Evolutionary conservation across 2,113 vertebrate genomes (phyloP), one percentile per base, ranked within the genome.

Genomic region (Paralichthys olivaceus): DNA sequence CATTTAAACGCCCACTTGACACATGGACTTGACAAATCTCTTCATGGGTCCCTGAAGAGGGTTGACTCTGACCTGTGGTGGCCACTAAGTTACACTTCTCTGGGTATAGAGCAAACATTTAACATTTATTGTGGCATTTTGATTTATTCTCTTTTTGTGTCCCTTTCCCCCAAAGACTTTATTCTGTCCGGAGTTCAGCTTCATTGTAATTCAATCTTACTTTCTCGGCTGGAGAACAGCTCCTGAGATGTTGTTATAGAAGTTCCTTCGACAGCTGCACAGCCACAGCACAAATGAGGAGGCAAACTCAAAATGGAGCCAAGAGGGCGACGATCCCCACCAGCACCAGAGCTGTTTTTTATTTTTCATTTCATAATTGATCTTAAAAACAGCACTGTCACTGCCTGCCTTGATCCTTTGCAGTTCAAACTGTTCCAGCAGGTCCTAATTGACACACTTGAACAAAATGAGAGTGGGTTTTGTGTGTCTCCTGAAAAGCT

Each of bases 1-100:
- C 71, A 2, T 89, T 87, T 72, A 86, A 87, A 91, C 22, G 51
- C 65, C 63, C 72, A 84, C 81, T 87, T 84, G 87, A 90, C 87
- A 72, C 64, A 56, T 59, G 64, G 72, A 84, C 82, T 72, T 84
- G 81, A 92, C 84, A 87, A 84, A 88, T 90, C 71, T 75, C 85
- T 78, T 87, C 88, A 85, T 69, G 72, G 72, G 72, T 84, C 83
- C 84, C 87, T 63, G 69, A 75, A 76, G 87, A 85, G 77, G 65
- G 56, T 72, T 80, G 77, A 65, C 74, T 82, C 78, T 88, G 83
- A 92, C 89, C 88, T 67, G 56, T 29, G 34, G 17, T 64, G 56
- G 47, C 67, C 63, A 32, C 51, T 12, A 43, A 56, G 67, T 74
- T 69, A 53, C 74, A 71, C 51, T 75, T 70, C 37, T 57, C 37